A percentile compares a stretch with the other conserved stretches of the same genome.
Conservation (phyloP, 2,113 vertebrate genomes). For the Tauraco erythrolophus region DNA sequence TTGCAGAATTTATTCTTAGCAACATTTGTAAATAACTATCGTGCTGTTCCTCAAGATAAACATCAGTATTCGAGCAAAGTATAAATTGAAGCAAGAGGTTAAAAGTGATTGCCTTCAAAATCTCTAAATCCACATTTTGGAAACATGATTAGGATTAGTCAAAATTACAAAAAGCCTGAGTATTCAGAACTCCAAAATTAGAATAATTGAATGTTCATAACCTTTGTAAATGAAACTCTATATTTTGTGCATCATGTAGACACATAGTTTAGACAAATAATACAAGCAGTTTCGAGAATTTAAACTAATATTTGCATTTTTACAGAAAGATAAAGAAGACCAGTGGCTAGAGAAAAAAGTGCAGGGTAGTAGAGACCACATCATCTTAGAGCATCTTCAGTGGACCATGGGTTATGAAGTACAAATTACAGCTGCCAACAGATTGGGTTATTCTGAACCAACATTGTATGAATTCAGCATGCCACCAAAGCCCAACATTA, state of each 20-base stretch:
- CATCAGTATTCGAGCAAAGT: neutral
- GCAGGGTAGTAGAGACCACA: conserved; percentile 91
- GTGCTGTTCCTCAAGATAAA: neutral
- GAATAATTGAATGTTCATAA: neutral
- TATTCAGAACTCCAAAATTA: neutral
- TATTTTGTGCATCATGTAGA: neutral
- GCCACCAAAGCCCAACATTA: conserved; percentile 95
- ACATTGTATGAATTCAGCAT: conserved; percentile 96
- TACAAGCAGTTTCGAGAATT: neutral
- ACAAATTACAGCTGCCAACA: conserved; percentile 95
- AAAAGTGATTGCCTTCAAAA: neutral
- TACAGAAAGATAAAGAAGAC: conserved; percentile 93
- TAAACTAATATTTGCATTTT: conserved; percentile 32
- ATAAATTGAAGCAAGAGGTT: neutral
- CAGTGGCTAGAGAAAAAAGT: conserved; percentile 97
- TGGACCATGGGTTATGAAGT: conserved; percentile 98
- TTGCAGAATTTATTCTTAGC: neutral
- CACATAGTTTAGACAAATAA: neutral
- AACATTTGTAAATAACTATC: neutral
- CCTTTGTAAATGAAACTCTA: neutral
- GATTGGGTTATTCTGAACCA: conserved; percentile 94
- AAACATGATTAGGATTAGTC: neutral
- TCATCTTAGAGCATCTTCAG: conserved; percentile 92
- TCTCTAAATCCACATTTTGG: neutral
- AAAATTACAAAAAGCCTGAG: neutral